These are phyloP conservation scores for Hystrix brachyura DNA, from an alignment of 2,113 vertebrate genomes.

Conservation along the genomic window DNA sequence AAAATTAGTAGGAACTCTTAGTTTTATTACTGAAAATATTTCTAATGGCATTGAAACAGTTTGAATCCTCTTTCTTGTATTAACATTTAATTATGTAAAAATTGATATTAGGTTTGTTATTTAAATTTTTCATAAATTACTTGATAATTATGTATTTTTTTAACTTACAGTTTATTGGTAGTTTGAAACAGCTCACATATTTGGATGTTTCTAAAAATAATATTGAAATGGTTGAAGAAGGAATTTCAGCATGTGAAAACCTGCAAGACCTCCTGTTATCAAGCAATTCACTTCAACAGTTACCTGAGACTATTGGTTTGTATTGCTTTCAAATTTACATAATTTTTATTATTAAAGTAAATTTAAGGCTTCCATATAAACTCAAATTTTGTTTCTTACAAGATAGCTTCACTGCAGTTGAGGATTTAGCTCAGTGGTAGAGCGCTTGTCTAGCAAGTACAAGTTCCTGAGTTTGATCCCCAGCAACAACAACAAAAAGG, in stretches of 20 bases:
- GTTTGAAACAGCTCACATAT: constrained; percentile 95
- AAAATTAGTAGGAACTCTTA: constrained; percentile 16
- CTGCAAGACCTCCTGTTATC: constrained; percentile 97
- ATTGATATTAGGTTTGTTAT: not conserved
- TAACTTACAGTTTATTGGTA: constrained; percentile 93
- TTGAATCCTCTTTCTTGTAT: not conserved
- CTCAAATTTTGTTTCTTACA: constrained; percentile 11
- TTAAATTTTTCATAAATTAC: constrained; percentile 50
- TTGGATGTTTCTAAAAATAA: constrained; percentile 99
- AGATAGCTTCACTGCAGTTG: not conserved
- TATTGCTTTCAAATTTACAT: constrained; percentile 79
- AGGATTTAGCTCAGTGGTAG: too few species aligned
- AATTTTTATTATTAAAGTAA: constrained; percentile 47
- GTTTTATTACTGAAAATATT: constrained; percentile 27
- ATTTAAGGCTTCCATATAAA: not conserved
- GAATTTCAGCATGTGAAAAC: constrained; percentile 96
- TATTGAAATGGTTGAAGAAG: constrained; percentile 97
- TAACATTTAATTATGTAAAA: constrained; percentile 57
- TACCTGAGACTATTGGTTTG: constrained; percentile 96
- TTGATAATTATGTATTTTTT: constrained; percentile 64
- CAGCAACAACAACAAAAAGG: too few species aligned
- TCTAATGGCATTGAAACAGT: not conserved
- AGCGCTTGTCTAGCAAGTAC: too few species aligned
- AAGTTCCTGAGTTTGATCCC: too few species aligned
- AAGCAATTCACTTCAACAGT: constrained; percentile 96